phyloP scores from a whole-genome alignment of 2,888 invertebrate genomes.

The Ennomos erosarius region DNA sequence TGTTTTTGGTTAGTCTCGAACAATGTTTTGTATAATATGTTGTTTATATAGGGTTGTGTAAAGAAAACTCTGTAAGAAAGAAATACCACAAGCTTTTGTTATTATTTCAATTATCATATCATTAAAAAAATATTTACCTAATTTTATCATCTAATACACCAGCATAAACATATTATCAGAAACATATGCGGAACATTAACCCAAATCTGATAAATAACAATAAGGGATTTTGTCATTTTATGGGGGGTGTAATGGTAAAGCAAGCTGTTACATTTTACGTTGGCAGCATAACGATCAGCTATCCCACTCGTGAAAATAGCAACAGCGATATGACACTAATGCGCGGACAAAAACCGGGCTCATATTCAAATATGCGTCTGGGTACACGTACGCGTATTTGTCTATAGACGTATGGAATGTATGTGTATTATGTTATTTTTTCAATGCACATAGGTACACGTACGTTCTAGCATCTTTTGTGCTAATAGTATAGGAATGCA shows the following conservation, averaged over 20 bases:
- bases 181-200: too few species aligned
- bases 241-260: slow-evolving; percentile 9
- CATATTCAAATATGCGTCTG: slow-evolving; percentile 3
- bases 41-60: slow-evolving; percentile 3
- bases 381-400: neutral
- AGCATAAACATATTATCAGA: too few species aligned
- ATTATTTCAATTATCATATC: too few species aligned
- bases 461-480: slow-evolving; percentile 48
- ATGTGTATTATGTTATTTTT: slow-evolving; percentile 25
- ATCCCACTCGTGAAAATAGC: slow-evolving; percentile 31
- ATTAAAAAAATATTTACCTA: too few species aligned
- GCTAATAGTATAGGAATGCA: slow-evolving; percentile 59
- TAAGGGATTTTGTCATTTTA: slow-evolving; percentile 2
- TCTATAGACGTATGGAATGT: slow-evolving; percentile 12
- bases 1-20: slow-evolving; percentile 25
- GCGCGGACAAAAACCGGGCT: slow-evolving; percentile 25
- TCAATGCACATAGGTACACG: slow-evolving; percentile 32
- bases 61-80: too few species aligned
- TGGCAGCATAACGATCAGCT: slow-evolving; percentile 27
- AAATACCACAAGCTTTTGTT: too few species aligned
- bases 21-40: slow-evolving; percentile 29
- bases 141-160: too few species aligned
- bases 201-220: neutral
- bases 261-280: slow-evolving; percentile 27
- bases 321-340: slow-evolving; percentile 36